Evolutionary conservation across 2,797 vertebrate species (phyloP), one percentile per base, ranked within the genome.

Genomic region (Lemur catta): DNA sequence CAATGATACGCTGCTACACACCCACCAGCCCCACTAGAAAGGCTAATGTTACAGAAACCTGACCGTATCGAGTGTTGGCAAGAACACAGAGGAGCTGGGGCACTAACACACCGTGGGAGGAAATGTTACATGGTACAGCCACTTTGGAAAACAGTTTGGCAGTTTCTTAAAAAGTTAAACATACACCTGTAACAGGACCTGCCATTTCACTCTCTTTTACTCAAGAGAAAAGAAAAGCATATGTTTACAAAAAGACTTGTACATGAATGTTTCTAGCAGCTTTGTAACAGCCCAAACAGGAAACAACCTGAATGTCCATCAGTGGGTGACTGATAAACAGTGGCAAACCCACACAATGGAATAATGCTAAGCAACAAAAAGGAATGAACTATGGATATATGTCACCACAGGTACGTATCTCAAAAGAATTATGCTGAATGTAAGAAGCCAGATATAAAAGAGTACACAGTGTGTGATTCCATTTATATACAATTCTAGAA

Each of bases 401-500:
- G 17, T 13, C 33, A 43, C 3, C 43, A 57, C 17, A 38, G 17
- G 59, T 79, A 2, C 57, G 4, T 2, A 61, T 71, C 50, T 94
- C 74, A 35, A 55, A 88, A 79, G 46, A 81, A 26, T 76, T 72
- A 46, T 14, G 14, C 63, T 20, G 43, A 55, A 14, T 63, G 55
- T 35, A 92, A 92, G 92, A 78, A 92, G 9, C 15, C 55, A 72
- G 86, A 61, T 43, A 65, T 15, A 22, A 89, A 86, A 74, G 30
- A 72, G 13, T 43, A 26, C 35, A 33, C 14, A 35, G 15, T 20
- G 20, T 7, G 3, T 59, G 79, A 71, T 69, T 78, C 59, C 67
- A 82, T 82, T 79, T 79, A 75, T 79, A 55, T 74, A 91, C 75
- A 76, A 76, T n/a, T 72, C 35, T 67, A 85, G 85, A 91, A 93